Base-by-base conservation (phyloP, 1,140 invertebrate genomes). In the Drosophila guanche region DNA sequence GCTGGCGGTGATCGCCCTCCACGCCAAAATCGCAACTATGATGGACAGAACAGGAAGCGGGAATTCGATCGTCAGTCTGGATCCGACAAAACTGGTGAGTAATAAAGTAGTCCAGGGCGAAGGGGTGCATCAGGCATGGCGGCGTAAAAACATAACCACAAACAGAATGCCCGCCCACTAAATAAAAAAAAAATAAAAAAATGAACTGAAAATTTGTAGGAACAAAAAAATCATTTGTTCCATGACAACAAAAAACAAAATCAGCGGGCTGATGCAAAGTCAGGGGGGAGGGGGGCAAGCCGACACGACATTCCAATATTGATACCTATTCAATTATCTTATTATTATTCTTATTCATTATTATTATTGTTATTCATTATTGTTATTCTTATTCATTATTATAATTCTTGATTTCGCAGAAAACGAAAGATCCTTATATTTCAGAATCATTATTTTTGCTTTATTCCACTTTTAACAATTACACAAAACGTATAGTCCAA, bases 41-140 rank as follows among this genome's bases (percentile, higher is more conserved):
- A 95, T 72, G 94, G 95, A 72, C 93, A 96, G 72, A 90, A 90
- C 76, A 79, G 90, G 42, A 98, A 97, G 92, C 94, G 97, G 40
- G 97, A 99, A 92, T 99, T 97, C 92, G 98, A 99, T 92, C 94
- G 98, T 68, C 97, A 98, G 92, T 98, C 97, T 88, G 97, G 97
- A 73, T 97, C 96, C 56, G 97, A 98, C 90, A 97, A 96, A 93
- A 98, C 97, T 92, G 89, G 89, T 90, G 61, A 97, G 97, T 91
- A 29, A 16, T 8, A 51, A 8, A 1, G n/a, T 6, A 27, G n/a
- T 20, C 10, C 4, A 20, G 41, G 20, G 23, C 10, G 1, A 2
- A 27, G 23, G 12, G 10, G 23, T 10, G 23, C 2, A 7, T 10
- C 3, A 22, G 37, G 10, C 7, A 43, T 27, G 40, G 20, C 6